Conservation (phyloP, 2,113 vertebrate species). For the Mustelus asterias region DNA sequence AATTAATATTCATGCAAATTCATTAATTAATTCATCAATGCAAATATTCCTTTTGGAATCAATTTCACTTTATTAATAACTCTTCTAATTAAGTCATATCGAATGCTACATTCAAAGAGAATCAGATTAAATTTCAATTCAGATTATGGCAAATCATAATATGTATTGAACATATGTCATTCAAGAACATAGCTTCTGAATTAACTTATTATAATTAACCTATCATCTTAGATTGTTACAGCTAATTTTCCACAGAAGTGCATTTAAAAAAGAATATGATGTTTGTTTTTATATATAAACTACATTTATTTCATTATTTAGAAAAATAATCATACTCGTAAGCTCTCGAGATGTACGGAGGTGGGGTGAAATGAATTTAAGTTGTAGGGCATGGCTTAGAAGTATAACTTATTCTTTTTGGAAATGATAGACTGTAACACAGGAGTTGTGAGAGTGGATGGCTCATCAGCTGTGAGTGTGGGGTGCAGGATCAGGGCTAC, state of each 20-base stretch:
- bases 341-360: neutral
- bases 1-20: neutral
- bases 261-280: neutral
- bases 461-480: neutral
- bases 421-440: neutral
- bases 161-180: neutral
- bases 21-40: conserved; percentile 3
- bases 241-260: neutral
- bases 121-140: conserved; percentile 14
- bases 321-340: neutral
- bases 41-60: neutral
- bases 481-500: neutral
- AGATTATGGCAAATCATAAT: neutral
- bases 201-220: neutral
- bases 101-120: neutral
- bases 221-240: neutral
- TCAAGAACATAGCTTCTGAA: neutral
- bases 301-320: neutral
- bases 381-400: neutral
- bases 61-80: conserved; percentile 23
- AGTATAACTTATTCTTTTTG: neutral
- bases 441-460: neutral
- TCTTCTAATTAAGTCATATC: neutral
- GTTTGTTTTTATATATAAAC: neutral
- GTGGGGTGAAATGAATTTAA: neutral